A percentile compares a stretch with the other conserved stretches of the same genome.
These are phyloP conservation scores for Apamea monoglypha DNA, from an alignment of 2,888 invertebrate species.

Conservation along the genomic window DNA sequence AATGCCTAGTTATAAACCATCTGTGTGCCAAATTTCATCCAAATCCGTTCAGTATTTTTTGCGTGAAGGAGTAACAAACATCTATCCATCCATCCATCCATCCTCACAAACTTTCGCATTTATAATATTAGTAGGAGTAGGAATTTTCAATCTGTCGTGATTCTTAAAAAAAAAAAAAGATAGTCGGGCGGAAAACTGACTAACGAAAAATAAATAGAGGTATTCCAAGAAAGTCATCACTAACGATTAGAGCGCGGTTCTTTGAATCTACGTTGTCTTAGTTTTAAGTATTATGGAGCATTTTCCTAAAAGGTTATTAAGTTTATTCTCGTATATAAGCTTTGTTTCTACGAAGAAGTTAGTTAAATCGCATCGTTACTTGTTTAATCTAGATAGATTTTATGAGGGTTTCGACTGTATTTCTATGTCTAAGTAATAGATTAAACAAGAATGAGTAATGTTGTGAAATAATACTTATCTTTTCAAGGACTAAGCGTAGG, in stretches of 20 bases:
- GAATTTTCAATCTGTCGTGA: constrained; percentile 16
- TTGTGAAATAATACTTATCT: constrained; percentile 30
- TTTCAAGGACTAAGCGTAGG: constrained; percentile 31
- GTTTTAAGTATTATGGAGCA: constrained; percentile 21
- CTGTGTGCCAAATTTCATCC: too few relatives aligned
- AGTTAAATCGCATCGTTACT: constrained; percentile 9
- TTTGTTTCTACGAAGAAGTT: constrained; percentile 50
- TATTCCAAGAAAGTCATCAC: constrained; percentile 41
- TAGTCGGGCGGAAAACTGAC: constrained; percentile 33
- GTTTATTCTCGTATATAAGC: constrained; percentile 33
- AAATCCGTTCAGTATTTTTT: too few relatives aligned
- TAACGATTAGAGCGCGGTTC: constrained; percentile 40
- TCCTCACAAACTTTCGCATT: too few relatives aligned
- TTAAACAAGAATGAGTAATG: constrained; percentile 4
- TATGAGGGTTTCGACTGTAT: background rate
- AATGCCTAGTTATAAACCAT: too few relatives aligned
- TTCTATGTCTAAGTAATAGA: constrained; percentile 4
- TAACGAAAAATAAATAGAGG: constrained; percentile 46
- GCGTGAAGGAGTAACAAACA: too few relatives aligned
- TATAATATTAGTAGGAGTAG: too few relatives aligned
- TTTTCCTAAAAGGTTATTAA: constrained; percentile 39
- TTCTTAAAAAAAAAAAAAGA: constrained; percentile 34
- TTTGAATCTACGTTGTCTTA: constrained; percentile 29
- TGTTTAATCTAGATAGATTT: constrained; percentile 33
- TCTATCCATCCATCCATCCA: too few relatives aligned